Percentiles rank a stretch among this genome's conserved stretches.
Evolutionary conservation across 2,797 vertebrate species (phyloP).

Genomic region (Hydrocynus forskahlii): DNA sequence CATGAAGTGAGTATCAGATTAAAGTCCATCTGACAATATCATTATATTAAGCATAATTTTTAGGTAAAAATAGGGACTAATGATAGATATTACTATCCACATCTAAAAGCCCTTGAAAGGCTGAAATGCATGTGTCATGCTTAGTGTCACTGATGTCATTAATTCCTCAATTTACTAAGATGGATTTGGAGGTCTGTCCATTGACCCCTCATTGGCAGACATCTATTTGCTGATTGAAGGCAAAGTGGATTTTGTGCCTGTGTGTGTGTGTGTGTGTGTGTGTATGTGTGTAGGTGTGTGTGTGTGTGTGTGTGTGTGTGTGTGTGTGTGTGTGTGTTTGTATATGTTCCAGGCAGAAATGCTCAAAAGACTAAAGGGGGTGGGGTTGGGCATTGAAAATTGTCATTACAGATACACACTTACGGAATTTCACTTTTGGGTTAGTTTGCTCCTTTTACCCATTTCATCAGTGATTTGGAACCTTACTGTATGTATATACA

Average conservation of each 20-base stretch:
- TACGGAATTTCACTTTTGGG: too few relatives aligned
- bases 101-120: background rate
- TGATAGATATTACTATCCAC: background rate
- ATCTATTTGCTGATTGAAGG: constrained; percentile 20
- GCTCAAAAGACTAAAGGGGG: too few relatives aligned
- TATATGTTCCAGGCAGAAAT: background rate
- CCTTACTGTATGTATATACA: too few relatives aligned
- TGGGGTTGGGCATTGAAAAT: too few relatives aligned
- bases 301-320: constrained; percentile 17
- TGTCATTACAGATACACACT: too few relatives aligned
- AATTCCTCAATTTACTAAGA: constrained; percentile 4
- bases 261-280: constrained; percentile 26
- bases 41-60: background rate
- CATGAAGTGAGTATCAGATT: background rate
- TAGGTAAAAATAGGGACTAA: background rate
- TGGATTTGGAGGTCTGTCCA: constrained; percentile 24
- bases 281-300: constrained; percentile 15
- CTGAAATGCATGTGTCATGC: background rate
- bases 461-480: too few relatives aligned
- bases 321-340: constrained; percentile 8
- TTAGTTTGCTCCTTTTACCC: too few relatives aligned
- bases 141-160: constrained; percentile 10
- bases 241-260: constrained; percentile 14
- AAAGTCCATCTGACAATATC: background rate
- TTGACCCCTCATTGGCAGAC: constrained; percentile 21